Evolutionary conservation across 2,888 invertebrate genomes (phyloP).

Genomic region (Galerucella pusilla): DNA sequence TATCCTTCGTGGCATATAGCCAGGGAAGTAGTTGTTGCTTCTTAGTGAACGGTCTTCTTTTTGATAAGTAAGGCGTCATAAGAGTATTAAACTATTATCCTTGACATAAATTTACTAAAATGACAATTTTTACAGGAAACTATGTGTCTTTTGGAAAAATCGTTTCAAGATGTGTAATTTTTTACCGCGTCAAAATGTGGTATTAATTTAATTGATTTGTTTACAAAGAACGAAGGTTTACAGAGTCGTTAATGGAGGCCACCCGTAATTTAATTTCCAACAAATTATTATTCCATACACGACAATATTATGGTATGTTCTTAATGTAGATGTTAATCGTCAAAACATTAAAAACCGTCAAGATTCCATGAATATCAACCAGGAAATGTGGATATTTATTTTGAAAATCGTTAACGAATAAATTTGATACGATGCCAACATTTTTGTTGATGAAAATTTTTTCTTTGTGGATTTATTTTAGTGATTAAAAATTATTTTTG

Average conservation of each 20-base stretch:
- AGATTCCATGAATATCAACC: neutral
- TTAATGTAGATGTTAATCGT: neutral
- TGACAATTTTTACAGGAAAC: too few species aligned
- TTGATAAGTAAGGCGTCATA: too few species aligned
- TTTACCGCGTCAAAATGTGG: neutral
- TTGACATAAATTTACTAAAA: too few species aligned
- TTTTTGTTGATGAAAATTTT: neutral
- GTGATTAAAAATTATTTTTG: neutral
- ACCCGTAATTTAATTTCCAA: neutral
- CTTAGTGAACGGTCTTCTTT: too few species aligned
- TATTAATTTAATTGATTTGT: neutral
- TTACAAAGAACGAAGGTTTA: neutral
- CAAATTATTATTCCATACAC: neutral
- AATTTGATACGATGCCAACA: neutral
- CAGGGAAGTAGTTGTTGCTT: too few species aligned
- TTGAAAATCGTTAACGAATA: neutral
- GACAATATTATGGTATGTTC: neutral
- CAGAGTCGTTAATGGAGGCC: conserved; percentile 1
- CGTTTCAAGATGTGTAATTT: too few species aligned
- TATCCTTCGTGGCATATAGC: too few species aligned
- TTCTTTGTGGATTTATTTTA: neutral
- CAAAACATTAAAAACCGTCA: neutral
- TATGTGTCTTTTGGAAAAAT: too few species aligned
- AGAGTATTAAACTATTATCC: too few species aligned
- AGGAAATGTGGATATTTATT: neutral